These are phyloP conservation scores for Siderastrea radians DNA, from an alignment of 92 coral and sea anemone genomes.

Conservation along the genomic window DNA sequence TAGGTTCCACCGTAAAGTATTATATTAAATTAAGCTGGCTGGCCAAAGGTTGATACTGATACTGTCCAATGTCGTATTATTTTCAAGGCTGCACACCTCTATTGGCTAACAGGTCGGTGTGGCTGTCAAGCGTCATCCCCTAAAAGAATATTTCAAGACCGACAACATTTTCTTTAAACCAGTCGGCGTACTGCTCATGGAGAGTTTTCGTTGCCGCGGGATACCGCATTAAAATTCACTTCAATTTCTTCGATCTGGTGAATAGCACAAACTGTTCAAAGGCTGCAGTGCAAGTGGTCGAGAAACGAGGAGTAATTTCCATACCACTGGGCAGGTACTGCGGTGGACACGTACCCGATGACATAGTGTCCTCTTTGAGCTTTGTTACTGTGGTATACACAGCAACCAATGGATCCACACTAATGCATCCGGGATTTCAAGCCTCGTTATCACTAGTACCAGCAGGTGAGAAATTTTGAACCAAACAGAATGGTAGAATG, in stretches of 20 bases:
- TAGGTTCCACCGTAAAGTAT: too few species aligned
- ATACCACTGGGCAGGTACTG: constrained; percentile 18
- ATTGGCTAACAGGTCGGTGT: constrained; percentile 6
- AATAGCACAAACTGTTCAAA: constrained; percentile 32
- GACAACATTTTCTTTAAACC: constrained; percentile 12
- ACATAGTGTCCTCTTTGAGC: constrained; percentile 24
- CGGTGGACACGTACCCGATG: constrained; percentile 24
- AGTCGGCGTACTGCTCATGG: constrained; percentile 59
- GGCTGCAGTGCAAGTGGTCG: constrained; percentile 24
- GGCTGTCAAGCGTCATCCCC: not conserved
- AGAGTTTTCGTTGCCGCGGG: constrained; percentile 31
- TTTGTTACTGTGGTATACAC: constrained; percentile 26
- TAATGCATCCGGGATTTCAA: constrained; percentile 21
- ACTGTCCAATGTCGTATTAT: not conserved
- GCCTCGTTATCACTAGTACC: constrained; percentile 25
- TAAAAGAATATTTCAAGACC: constrained; percentile 30
- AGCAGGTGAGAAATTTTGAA: constrained; percentile 1
- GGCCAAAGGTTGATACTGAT: too few species aligned
- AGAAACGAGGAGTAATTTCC: not conserved
- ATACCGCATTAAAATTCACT: constrained; percentile 27
- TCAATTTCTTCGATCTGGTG: constrained; percentile 9
- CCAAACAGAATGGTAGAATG: too few species aligned
- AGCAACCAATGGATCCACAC: constrained; percentile 3
- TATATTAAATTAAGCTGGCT: too few species aligned
- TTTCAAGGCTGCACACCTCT: constrained; percentile 35